These are phyloP conservation scores for Scaptomyza caliginosa DNA, from an alignment of 2,888 invertebrate genomes.

Conservation along the genomic window DNA sequence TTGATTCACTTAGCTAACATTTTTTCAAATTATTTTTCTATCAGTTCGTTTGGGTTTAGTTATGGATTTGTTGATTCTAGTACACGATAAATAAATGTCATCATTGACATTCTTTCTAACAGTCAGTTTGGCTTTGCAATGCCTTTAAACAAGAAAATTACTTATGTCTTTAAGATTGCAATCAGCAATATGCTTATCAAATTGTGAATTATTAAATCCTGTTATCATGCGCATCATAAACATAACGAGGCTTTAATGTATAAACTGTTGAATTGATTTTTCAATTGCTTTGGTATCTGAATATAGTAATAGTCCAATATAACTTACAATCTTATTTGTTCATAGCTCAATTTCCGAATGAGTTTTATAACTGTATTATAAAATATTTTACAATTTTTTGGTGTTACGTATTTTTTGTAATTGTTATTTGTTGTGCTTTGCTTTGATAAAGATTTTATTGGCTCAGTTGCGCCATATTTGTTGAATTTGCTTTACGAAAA, in stretches of 20 bases:
- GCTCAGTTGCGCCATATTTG: slow-evolving; percentile 26
- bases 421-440: slow-evolving; percentile 17
- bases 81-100: no score
- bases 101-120: slow-evolving; percentile 1
- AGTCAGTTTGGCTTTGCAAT: slow-evolving; percentile 23
- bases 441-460: slow-evolving; percentile 32
- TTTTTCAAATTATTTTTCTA: no score
- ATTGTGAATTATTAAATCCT: slow-evolving; percentile 20
- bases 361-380: no score
- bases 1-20: no score
- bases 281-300: slow-evolving; percentile 1
- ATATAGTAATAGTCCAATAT: background rate
- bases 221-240: slow-evolving; percentile 43
- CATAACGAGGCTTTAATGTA: slow-evolving; percentile 45
- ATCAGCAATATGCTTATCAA: slow-evolving; percentile 33
- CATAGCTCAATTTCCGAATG: no score
- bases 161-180: slow-evolving; percentile 1
- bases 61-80: no score
- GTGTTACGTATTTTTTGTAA: background rate
- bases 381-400: no score
- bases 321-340: no score
- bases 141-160: background rate
- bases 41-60: no score
- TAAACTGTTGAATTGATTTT: slow-evolving; percentile 22
- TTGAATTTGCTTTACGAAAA: background rate